phyloP scores from a whole-genome alignment of 1,140 invertebrate species.

The Triops cancriformis region DNA sequence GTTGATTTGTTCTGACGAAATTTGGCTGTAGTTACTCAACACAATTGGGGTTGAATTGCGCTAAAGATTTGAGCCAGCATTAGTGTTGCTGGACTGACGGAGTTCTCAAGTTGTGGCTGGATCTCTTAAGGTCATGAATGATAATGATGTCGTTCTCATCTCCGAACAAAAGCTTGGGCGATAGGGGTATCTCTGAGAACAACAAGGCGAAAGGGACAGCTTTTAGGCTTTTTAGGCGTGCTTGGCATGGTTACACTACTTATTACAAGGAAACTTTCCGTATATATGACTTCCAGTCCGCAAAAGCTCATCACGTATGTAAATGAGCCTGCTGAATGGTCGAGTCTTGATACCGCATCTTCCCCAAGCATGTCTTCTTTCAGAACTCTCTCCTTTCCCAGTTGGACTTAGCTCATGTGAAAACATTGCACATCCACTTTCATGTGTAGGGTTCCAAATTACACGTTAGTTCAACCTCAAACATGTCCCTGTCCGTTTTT shows the following conservation, averaged over 20 bases:
- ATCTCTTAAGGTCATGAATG: background rate
- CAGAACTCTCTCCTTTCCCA: background rate
- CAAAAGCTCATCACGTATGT: slow-evolving; percentile 1
- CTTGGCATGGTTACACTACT: background rate
- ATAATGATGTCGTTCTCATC: background rate
- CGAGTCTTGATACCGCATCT: background rate
- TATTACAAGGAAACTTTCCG: background rate
- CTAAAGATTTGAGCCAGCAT: no score
- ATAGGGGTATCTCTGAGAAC: background rate
- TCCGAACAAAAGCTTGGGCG: background rate
- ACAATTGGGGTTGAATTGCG: no score
- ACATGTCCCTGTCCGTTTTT: slow-evolving; percentile 4
- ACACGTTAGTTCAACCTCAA: slow-evolving; percentile 9
- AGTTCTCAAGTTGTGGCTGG: background rate
- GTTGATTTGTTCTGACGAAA: no score
- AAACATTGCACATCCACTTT: background rate
- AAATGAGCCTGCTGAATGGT: background rate
- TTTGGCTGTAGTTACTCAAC: no score
- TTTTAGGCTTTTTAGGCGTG: background rate
- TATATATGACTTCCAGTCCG: slow-evolving; percentile 9
- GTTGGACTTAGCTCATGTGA: background rate
- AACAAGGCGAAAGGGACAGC: background rate
- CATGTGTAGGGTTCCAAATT: background rate
- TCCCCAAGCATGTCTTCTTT: background rate
- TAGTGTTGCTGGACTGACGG: no score